Evolutionary conservation across 2,888 invertebrate genomes (phyloP), one percentile per base, ranked within the genome.

Genomic region (Hirtodrosophila cameraria): DNA sequence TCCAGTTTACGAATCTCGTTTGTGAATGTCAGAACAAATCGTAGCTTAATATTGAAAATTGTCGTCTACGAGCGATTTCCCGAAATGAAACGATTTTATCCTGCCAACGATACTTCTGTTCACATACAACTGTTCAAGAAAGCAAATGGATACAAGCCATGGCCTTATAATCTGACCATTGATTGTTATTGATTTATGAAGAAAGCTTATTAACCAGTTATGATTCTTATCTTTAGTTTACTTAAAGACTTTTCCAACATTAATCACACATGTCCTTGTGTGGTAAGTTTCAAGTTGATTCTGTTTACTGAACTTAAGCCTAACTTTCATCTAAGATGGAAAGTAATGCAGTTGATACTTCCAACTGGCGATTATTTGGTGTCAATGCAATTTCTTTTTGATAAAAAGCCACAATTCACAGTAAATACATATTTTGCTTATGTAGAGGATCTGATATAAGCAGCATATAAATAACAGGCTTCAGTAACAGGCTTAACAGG

Each of bases 121-220:
- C n/a, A n/a, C n/a, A 11, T 4, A 3, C 18, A 45, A 9, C 1
- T 75, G 0, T 42, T 48, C 1, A 52, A 64, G 9, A 62, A 62
- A 16, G 69, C 45, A 0, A 82, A 42, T 15, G 73, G 73, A 0
- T 78, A 64, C n/a, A 65, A 70, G 18, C 70, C 70, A 0, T 75
- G 69, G 58, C 9, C 75, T 0, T 4, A 50, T 1, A 43, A 61
- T 1, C 0, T 2, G 0, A 9, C 30, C 1, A 0, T 76, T 5
- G 64, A 80, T 16, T 39, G 9, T 0, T 79, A 74, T 8, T 39
- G 42, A 1, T 77, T 45, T 16, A 0, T 77, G 0, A 30, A 18
- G 2, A 25, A 15, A 1, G 7, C 41, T 0, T 68, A 61, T 6
- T 46, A 67, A 49, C 66, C 52, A 2, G 1, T 67, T 3, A 50